Evolutionary conservation across 2,797 vertebrate species (phyloP), one percentile per base, ranked within the genome.

Genomic region (Nyctibius grandis): DNA sequence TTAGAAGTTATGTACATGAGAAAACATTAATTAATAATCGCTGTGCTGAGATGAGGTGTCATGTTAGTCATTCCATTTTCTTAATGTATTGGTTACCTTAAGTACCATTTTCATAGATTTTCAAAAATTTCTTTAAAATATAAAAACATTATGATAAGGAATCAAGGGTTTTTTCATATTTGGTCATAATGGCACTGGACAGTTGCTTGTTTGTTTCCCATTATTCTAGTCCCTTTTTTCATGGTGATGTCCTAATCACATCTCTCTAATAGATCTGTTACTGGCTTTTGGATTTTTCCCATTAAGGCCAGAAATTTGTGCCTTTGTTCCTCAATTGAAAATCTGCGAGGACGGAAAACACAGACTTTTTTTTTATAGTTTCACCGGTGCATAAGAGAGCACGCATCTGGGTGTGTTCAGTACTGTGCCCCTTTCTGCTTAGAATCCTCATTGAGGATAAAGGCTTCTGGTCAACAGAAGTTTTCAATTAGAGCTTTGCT

Each of bases 371-470:
- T 7, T 6, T 9, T 9, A 6, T 29, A 22, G 6, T 81, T 89
- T 72, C 14, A 82, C 4, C 11, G 28, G 9, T 2, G 5, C 0
- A 0, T 50, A 60, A 44, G 33, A 70, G 25, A 44, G 21, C 8
- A 2, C 0, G 0, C 2, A 8, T 13, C 18, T 57, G 16, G 10
- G 7, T 60, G 8, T 59, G 9, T 86, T 65, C 19, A 33, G 28
- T 83, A 25, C 29, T 36, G 20, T 54, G 25, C 12, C 8, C 5
- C 8, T 69, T 88, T 60, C 76, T 53, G 22, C 60, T 95, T 25
- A 47, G 47, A 51, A 89, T 61, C 6, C 10, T 53, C n/a, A 22
- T 1, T 18, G 29, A 34, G n/a, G 84, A 22, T 19, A 89, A 68
- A 78, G 12, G 8, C 11, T 67, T 69, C 50, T 68, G 20, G 28